Conservation (phyloP, 2,113 vertebrate genomes). For the Nerophis lumbriciformis region DNA sequence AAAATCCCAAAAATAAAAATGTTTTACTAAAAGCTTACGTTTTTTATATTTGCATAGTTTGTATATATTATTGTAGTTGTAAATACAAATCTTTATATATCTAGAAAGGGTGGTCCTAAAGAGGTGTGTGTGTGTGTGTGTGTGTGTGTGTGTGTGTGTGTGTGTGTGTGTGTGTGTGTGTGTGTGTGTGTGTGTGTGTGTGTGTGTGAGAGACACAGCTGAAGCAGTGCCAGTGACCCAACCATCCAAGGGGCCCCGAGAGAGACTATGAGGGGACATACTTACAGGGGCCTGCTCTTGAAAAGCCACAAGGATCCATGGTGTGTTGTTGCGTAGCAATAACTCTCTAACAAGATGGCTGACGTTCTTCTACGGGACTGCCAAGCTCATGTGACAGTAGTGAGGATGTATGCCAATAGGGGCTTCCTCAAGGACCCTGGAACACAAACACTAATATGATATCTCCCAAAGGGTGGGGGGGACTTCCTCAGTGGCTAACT, state of each 20-base stretch:
- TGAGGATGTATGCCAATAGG: constrained; percentile 52
- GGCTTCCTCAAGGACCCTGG: constrained; percentile 52
- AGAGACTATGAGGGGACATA: neutral
- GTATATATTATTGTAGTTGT: no score
- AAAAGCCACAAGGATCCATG: constrained; percentile 51
- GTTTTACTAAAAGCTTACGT: no score
- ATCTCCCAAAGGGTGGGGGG: constrained; percentile 18
- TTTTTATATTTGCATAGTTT: no score
- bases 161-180: no score
- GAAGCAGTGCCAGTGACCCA: constrained; percentile 26
- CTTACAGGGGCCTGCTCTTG: constrained; percentile 29
- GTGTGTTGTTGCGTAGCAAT: constrained; percentile 44
- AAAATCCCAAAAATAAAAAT: no score
- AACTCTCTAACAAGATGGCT: constrained; percentile 47
- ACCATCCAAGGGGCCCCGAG: constrained; percentile 25
- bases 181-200: constrained; percentile 4
- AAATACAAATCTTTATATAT: no score
- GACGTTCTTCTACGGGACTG: constrained; percentile 26
- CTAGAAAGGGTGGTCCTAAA: no score
- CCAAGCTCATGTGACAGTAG: constrained; percentile 56
- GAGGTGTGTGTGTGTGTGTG: no score
- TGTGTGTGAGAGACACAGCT: constrained; percentile 43
- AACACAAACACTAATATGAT: constrained; percentile 57
- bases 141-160: no score
- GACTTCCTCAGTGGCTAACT: constrained; percentile 50